Evolutionary conservation across 2,113 vertebrate genomes (phyloP).

Genomic region (Siniperca chuatsi): DNA sequence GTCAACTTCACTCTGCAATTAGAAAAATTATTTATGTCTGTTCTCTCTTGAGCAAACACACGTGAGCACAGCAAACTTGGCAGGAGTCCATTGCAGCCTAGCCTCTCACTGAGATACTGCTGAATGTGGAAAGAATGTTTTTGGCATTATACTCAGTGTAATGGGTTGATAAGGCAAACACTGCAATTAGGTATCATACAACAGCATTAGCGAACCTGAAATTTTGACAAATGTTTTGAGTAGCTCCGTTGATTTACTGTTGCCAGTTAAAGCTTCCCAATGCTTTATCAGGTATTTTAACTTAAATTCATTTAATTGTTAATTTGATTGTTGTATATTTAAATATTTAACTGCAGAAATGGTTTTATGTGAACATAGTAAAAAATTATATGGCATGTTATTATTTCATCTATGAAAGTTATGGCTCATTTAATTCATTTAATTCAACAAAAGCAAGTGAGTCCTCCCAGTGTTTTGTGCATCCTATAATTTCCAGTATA

Average conservation of each 20-base stretch:
- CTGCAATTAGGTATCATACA: conserved; percentile 50
- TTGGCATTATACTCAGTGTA: conserved; percentile 53
- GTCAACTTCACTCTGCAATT: conserved; percentile 81
- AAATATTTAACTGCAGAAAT: neutral
- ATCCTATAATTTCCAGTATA: conserved; percentile 27
- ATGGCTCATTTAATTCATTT: neutral
- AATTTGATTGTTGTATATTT: neutral
- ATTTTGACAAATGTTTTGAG: conserved; percentile 53
- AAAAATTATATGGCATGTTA: neutral
- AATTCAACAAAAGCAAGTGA: neutral
- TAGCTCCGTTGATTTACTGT: conserved; percentile 56
- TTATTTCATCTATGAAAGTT: neutral
- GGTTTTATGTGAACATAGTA: neutral
- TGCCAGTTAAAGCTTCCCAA: neutral
- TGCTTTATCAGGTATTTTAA: neutral
- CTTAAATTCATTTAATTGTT: neutral
- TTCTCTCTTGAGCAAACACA: conserved; percentile 64
- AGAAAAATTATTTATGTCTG: conserved; percentile 79
- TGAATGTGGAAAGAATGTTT: conserved; percentile 71
- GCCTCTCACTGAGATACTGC: conserved; percentile 33
- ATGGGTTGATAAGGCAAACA: conserved; percentile 27
- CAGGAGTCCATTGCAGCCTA: conserved; percentile 12
- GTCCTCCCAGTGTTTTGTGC: neutral
- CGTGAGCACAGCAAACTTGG: conserved; percentile 61
- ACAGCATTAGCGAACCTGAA: conserved; percentile 35